phyloP scores from a whole-genome alignment of 2,797 vertebrate species.

The Rhodeus uyekii region DNA sequence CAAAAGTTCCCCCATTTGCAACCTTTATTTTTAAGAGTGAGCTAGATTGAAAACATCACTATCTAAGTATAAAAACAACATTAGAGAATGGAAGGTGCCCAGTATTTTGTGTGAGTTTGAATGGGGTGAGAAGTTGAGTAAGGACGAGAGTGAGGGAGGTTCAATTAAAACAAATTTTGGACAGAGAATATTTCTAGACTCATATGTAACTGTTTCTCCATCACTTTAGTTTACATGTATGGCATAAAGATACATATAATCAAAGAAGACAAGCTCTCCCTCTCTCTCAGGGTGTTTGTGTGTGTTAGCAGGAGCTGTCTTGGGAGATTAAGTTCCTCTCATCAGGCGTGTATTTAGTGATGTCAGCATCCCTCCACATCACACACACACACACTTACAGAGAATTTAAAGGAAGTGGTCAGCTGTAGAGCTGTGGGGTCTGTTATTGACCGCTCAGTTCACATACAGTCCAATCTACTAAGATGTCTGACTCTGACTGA shows the following conservation, averaged over 20 bases:
- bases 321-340: constrained; percentile 65
- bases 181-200: background rate
- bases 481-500: background rate
- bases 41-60: background rate
- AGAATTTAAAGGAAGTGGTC: constrained; percentile 28
- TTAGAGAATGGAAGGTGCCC: background rate
- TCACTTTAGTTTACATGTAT: constrained; percentile 25
- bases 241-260: constrained; percentile 20
- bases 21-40: background rate
- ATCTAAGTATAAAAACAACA: background rate
- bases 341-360: constrained; percentile 59
- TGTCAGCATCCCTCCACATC: constrained; percentile 66
- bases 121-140: background rate
- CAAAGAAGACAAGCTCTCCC: constrained; percentile 33
- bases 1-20: background rate
- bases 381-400: constrained; percentile 22
- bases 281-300: background rate
- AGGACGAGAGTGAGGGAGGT: background rate
- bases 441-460: constrained; percentile 13
- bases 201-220: background rate
- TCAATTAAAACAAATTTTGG: background rate
- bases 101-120: background rate
- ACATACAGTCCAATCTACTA: constrained; percentile 5
- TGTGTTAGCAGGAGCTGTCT: constrained; percentile 57
- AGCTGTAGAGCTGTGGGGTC: background rate